These are phyloP conservation scores for Rhinolophus sinicus DNA, from an alignment of 2,113 vertebrate genomes.

Conservation along the genomic window DNA sequence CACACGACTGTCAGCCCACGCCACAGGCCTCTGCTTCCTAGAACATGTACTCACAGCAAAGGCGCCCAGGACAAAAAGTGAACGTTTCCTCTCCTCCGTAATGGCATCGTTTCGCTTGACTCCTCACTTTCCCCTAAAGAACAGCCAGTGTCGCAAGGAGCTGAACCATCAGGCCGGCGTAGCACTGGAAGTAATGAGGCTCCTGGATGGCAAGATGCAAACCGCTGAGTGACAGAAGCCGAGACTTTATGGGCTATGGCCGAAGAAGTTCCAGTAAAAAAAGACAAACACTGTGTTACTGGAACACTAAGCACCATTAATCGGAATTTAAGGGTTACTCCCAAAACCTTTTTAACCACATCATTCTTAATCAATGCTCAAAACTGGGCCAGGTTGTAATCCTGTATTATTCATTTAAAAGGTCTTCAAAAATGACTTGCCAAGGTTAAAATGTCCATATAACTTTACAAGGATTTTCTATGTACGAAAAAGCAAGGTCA, in stretches of 20 bases:
- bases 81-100: not conserved
- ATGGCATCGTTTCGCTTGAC: not conserved
- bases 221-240: not conserved
- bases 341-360: conserved; percentile 68
- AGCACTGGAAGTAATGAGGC: not conserved
- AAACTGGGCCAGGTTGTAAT: conserved; percentile 15
- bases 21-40: not conserved
- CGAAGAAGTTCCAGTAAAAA: conserved; percentile 9
- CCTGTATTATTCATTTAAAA: not conserved
- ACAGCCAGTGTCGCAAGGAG: fast-evolving
- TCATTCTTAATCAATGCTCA: conserved; percentile 41
- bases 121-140: not conserved
- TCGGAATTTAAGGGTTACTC: conserved; percentile 56
- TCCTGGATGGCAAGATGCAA: not conserved
- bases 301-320: conserved; percentile 33
- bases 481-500: not conserved
- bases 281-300: conserved; percentile 17
- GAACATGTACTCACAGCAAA: not conserved
- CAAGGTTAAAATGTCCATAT: conserved; percentile 21
- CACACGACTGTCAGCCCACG: not conserved
- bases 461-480: not conserved
- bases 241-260: not conserved
- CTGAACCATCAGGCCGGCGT: not conserved
- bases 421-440: not conserved
- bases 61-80: not conserved